phyloP scores from a whole-genome alignment of 2,797 vertebrate genomes.

The Malacoraja senta region DNA sequence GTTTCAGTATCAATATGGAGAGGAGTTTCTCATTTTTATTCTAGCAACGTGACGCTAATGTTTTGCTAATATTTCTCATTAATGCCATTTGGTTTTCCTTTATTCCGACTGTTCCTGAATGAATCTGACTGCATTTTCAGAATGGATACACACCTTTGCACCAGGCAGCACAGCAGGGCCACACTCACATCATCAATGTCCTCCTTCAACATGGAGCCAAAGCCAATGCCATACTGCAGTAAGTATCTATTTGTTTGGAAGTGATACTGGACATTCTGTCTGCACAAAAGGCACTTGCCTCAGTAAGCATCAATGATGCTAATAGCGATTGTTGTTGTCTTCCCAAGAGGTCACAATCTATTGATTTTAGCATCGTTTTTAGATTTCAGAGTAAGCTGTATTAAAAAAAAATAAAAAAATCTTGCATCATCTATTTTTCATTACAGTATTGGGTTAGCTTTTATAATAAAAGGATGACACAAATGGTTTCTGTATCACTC shows the following conservation, averaged over 20 bases:
- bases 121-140: slow-evolving; percentile 52
- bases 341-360: not conserved
- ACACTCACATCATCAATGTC: slow-evolving; percentile 92
- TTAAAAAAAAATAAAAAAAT: not conserved
- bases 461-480: not conserved
- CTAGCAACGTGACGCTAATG: not conserved
- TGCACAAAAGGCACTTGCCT: not conserved
- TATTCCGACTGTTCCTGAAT: not conserved
- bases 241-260: slow-evolving; percentile 43
- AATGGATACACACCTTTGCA: slow-evolving; percentile 94
- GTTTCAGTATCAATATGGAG: not conserved
- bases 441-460: not conserved
- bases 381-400: not conserved
- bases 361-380: slow-evolving; percentile 7
- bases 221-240: slow-evolving; percentile 88
- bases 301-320: not conserved
- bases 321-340: not conserved
- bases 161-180: slow-evolving; percentile 96
- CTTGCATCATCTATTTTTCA: not conserved
- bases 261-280: not conserved
- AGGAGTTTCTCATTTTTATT: not conserved
- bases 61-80: slow-evolving; percentile 16
- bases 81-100: not conserved
- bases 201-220: slow-evolving; percentile 85
- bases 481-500: not conserved